Evolutionary conservation across 2,113 vertebrate species (phyloP).

Genomic region (Burhinus oedicnemus): DNA sequence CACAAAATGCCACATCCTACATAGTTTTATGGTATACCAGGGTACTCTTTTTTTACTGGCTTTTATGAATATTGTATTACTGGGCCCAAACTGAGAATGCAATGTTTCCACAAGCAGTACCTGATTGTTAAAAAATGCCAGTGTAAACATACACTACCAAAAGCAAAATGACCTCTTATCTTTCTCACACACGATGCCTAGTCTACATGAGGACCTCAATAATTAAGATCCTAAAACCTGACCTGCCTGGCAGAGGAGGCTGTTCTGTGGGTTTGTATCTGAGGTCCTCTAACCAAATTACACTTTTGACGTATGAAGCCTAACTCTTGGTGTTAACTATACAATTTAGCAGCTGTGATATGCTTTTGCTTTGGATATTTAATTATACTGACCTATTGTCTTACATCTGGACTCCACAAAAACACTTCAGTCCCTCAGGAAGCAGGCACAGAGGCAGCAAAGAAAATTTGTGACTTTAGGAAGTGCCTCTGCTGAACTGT

Average conservation of each 20-base stretch:
- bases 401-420: constrained; percentile 20
- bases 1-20: not conserved
- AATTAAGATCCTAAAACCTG: not conserved
- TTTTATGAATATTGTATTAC: not conserved
- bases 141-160: not conserved
- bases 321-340: not conserved
- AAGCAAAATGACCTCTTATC: not conserved
- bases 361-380: not conserved
- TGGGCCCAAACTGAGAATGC: not conserved
- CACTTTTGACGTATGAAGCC: not conserved
- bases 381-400: not conserved
- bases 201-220: not conserved
- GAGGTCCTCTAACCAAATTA: not conserved
- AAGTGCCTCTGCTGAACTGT: not conserved
- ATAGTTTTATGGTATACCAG: not conserved
- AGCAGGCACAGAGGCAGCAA: not conserved
- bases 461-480: constrained; percentile 31
- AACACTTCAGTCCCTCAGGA: constrained; percentile 17
- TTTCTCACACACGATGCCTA: not conserved
- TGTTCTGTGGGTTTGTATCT: not conserved
- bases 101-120: not conserved
- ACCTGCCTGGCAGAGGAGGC: not conserved
- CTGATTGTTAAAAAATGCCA: not conserved
- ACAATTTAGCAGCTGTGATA: not conserved
- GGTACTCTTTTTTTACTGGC: not conserved